Evolutionary conservation across 2,888 invertebrate species (phyloP), one percentile per base, ranked within the genome.

Genomic region (Leptinotarsa tumamoca): DNA sequence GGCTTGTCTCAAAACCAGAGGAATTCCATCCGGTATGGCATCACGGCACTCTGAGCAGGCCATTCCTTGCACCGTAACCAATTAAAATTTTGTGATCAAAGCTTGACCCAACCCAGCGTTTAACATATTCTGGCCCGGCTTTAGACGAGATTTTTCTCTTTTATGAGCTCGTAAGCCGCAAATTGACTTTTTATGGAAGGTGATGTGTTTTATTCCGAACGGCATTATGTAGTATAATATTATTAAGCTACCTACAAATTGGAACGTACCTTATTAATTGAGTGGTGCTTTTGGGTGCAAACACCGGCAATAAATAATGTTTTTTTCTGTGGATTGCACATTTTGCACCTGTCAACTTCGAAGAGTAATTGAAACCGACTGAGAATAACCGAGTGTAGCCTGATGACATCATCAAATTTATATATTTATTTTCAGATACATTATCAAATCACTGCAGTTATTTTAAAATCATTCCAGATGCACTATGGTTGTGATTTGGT

Each of bases 71-170:
- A 82, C 82, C 83, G 82, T 81, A 82, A 81, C 83, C 82, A 84
- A 84, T 84, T 84, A 84, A 83, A 81, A 82, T 83, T 84, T 83
- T 82, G 82, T 82, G 82, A 83, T 84, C 83, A 79, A 81, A 79
- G 79, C 79, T 78, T 66, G 78, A 79, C 81, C 80, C 82, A 78
- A 78, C 83, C 83, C 83, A 84, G 67, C 83, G 81, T 84, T 84
- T 84, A 84, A 81, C 83, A 82, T 80, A 82, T 76, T 76, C 75
- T 70, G 72, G 74, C 67, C 74, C 75, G 77, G 74, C 69, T 77
- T 72, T 75, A 78, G 75, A 78, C 76, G 75, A 82, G 79, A 74
- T 77, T 78, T 75, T 77, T 80, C 75, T 73, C 78, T 77, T 80
- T 80, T 80, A 79, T 76, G 71, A 76, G 78, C 75, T 77, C 74